Evolutionary conservation across 2,797 vertebrate genomes (phyloP).

Genomic region (Nannoperca obscura): DNA sequence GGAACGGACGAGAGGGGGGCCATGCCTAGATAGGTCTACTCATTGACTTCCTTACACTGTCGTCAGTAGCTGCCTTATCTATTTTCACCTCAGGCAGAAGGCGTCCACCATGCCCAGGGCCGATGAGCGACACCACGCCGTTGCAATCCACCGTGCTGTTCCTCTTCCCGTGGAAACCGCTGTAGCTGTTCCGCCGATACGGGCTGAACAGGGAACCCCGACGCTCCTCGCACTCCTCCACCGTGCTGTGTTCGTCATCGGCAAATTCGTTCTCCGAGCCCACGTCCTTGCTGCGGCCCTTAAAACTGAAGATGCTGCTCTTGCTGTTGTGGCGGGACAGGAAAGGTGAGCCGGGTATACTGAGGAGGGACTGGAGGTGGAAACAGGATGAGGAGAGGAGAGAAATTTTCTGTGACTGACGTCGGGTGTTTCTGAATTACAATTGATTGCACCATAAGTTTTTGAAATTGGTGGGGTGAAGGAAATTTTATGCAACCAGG

Average conservation of each 20-base stretch:
- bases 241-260: constrained; percentile 97
- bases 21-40: constrained; percentile 91
- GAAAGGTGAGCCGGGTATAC: constrained; percentile 97
- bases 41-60: constrained; percentile 91
- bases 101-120: constrained; percentile 93
- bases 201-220: constrained; percentile 97
- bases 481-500: constrained; percentile 31
- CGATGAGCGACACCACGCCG: constrained; percentile 98
- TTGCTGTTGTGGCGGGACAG: constrained; percentile 98
- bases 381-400: constrained; percentile 9
- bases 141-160: constrained; percentile 99
- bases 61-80: constrained; percentile 94
- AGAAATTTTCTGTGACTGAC: constrained; percentile 29
- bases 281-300: constrained; percentile 91
- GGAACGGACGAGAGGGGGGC: constrained; percentile 78
- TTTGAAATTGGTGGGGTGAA: constrained; percentile 53
- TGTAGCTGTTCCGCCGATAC: constrained; percentile 94
- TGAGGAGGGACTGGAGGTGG: constrained; percentile 92
- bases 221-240: constrained; percentile 96
- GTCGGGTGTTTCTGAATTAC: constrained; percentile 40
- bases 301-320: constrained; percentile 99
- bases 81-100: constrained; percentile 99
- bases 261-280: constrained; percentile 98
- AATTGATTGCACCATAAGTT: constrained; percentile 49
- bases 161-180: constrained; percentile 94